Base-by-base conservation (phyloP, 2,888 invertebrate genomes). In the Tetropium fuscum region DNA sequence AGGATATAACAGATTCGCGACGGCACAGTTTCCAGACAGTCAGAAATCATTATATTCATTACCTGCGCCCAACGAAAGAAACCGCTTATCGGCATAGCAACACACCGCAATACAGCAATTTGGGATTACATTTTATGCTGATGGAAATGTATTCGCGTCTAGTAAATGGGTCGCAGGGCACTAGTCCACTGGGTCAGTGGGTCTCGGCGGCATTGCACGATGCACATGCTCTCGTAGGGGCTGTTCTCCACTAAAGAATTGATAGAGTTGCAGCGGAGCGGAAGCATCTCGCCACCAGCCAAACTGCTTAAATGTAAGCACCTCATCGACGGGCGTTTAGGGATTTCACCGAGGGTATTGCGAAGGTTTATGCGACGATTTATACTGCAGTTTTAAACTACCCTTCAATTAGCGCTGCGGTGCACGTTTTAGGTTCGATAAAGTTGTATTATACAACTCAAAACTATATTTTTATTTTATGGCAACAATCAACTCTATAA, bases 121-220 rank as follows among this genome's bases (percentile, higher is more conserved):
- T 16, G 25, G 44, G 18, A 30, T 44, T 44, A 40, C 40, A 51
- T 48, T 48, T 48, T 36, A 36, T 20, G 36, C 15, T 18, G 34
- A 36, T 48, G 16, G 48, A 34, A 36, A 22, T 13, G 51, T 10
- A 51, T 40, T 22, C 22, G 8, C n/a, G 48, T 13, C 48, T 38
- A 34, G 32, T 38, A 51, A 51, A 51, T 51, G 51, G 51, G 51
- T 51, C 40, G 51, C 38, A 19, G 36, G 45, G 44, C 38, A 55
- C 38, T 55, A 55, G 36, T 55, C 44, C 38, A 55, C 54, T 38
- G 54, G 54, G 48, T 55, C 48, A 56, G 34, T 56, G 41, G 48
- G 43, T 47, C 43, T 48, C 51, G 51, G 40, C 36, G 36, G 48
- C 13, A 36, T 22, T 22, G 36, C 48, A 22, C 36, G 51, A 18